Base-by-base conservation (phyloP, 2,888 invertebrate species). In the Thereva nobilitata region DNA sequence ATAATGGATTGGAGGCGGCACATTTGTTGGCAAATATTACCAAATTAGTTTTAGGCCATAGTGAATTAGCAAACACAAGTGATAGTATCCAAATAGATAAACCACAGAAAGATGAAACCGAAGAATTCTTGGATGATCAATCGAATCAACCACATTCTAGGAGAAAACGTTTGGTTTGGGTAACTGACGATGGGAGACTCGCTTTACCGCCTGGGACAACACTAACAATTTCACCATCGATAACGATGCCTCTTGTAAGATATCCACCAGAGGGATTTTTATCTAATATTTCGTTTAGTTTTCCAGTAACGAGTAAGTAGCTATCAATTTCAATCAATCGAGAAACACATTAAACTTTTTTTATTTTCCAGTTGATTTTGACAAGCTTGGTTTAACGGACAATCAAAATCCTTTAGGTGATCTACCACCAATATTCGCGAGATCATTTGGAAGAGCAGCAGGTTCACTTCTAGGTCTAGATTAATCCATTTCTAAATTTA, bases 371-470 rank as follows among this genome's bases (percentile, higher is more conserved):
- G 93, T 93, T 79, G 91, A 92, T 76, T 92, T 93, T 77, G 91
- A 92, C 79, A 90, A 91, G 78, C 81, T 93, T 71, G 93, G 93
- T 9, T 78, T 93, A 73, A 93, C 93, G n/a, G 93, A 93, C 77
- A 92, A 93, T 77, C 91, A 92, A 77, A 93, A 93, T 81, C 93
- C 93, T 0, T 89, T 91, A 75, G 93, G 93, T 10, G 89, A 88
- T 52, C 79, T 92, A 66, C 92, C 92, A 0, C 89, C 91, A 0
- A 82, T 91, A 4, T 84, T 93, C 72, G 89, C 89, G 1, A 82
- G 92, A 70, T 90, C 90, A 4, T 87, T 92, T 85, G 89, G 92
- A 4, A 84, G 87, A 71, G 85, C 88, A 6, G 91, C 91, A 0
- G 89, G 90, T 0, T 84, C 86, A 65, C 73, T 80, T 73, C 70